Evolutionary conservation across 2,888 invertebrate species (phyloP), one percentile per base, ranked within the genome.

Genomic region (Machimus rusticus): DNA sequence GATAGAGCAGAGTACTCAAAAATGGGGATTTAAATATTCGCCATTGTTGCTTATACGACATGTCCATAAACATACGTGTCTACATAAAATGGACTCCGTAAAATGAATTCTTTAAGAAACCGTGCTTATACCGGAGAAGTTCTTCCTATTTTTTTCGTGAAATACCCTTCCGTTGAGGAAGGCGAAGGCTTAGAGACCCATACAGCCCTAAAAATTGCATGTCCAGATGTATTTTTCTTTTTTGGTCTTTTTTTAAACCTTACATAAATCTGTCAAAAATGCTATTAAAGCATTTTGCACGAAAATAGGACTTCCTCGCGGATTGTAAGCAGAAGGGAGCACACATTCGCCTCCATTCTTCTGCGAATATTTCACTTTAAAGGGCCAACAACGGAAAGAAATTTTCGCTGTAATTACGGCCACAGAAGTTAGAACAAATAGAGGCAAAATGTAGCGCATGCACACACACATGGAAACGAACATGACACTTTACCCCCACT

Each of bases 261-360:
- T 79, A 51, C 79, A 79, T 51, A 51, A 79, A 79, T 51, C 23
- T 79, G 51, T 79, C 51, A 46, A 78, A 78, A 78, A 23, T 51
- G 51, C 46, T 51, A 79, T 79, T 79, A 79, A 46, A 34, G 51
- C 23, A 79, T 79, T 51, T 79, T 79, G 23, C 79, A 79, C 31
- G 79, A 79, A 28, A 79, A 79, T 51, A 79, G 51, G 51, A 79
- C 39, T 79, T 79, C 51, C 79, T 46, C 51, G 31, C 51, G 28
- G 28, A 66, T 66, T 66, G 28, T 66, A 66, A 55, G 66, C 66
- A 66, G 28, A 66, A 66, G 57, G 66, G 9, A 66, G 12, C 66
- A 28, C 28, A 23, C 66, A 12, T 66, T 28, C 66, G 28, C 28
- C 66, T 12, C 28, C 3, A 51, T 51, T 19, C 19, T 51, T 23